Evolutionary conservation across 2,888 invertebrate genomes (phyloP), one percentile per base, ranked within the genome.

Genomic region (Rhamphomyia laevipes): DNA sequence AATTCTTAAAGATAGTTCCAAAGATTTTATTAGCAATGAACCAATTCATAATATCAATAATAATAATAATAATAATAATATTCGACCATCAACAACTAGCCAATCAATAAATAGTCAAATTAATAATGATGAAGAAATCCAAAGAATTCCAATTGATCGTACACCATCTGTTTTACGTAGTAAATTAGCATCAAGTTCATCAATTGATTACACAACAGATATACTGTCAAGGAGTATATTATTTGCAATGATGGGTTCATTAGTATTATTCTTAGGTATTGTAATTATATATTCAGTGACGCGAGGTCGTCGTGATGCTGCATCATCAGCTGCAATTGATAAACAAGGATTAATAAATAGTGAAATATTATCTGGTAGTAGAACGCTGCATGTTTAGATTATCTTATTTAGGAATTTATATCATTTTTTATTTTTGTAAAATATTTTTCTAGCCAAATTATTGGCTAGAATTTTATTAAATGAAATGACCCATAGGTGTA

Each of bases 1-100:
- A 21, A 62, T 62, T 33, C 55, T 62, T 3, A 63, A 63, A 50
- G 63, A 63, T 37, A 62, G 61, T 51, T 61, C 63, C 15, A 60
- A 62, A 46, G 61, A 62, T 48, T 62, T 62, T 47, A 53, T 62
- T 45, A 56, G 59, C 48, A 59, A 61, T 18, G 23, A 27, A 27
- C 23, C 23, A 27, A 27, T 27, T 7, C 60, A 62, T 52, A 61
- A 60, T 46, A 59, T 61, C 21, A 60, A 58, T 50, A 50, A 49
- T 18, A 56, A 58, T 43, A 49, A 43, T 6, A 53, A 55, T 18
- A 49, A 48, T 37, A 37, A 37, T 37, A 37, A 18, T 17, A 38
- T 1, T 38, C 17, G 40, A 17, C 16, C 16, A 15, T 16, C 11
- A 42, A 42, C 23, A 41, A 41, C 6, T 10, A 38, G 38, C 15